Evolutionary conservation across 2,113 vertebrate species (phyloP).

Genomic region (Cheilinus undulatus): DNA sequence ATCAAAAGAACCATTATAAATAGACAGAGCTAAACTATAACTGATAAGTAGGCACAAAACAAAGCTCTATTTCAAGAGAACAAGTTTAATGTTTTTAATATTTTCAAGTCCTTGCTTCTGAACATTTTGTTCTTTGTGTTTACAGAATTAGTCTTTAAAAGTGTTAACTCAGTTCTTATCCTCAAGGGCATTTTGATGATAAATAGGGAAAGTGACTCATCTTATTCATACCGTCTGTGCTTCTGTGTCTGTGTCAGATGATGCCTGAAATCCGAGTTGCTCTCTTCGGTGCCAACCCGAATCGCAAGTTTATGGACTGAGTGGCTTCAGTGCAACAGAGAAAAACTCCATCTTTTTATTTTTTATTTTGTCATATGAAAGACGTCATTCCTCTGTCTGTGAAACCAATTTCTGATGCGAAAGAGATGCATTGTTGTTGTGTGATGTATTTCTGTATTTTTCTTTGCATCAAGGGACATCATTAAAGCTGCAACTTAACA

Average conservation of each 20-base stretch:
- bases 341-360: slow-evolving; percentile 49
- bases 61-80: no score
- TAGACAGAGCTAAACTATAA: no score
- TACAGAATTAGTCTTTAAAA: no score
- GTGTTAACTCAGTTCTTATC: no score
- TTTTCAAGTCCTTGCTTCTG: no score
- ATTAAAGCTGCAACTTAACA: slow-evolving; percentile 14
- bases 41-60: no score
- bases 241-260: slow-evolving; percentile 88
- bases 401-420: slow-evolving; percentile 44
- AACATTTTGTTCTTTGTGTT: no score
- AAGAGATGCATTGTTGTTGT: slow-evolving; percentile 60
- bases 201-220: background rate
- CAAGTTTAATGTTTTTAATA: no score
- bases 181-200: background rate
- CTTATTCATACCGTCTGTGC: background rate
- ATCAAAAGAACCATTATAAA: no score
- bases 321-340: slow-evolving; percentile 4
- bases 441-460: slow-evolving; percentile 74
- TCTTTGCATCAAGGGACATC: slow-evolving; percentile 53
- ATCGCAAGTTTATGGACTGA: slow-evolving; percentile 98
- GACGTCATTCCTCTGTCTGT: slow-evolving; percentile 72
- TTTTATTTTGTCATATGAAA: slow-evolving; percentile 71
- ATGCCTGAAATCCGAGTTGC: slow-evolving; percentile 96
- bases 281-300: slow-evolving; percentile 95